These are phyloP conservation scores for Gymnoscopelus microlampas DNA, from an alignment of 2,797 vertebrate genomes.

Conservation along the genomic window DNA sequence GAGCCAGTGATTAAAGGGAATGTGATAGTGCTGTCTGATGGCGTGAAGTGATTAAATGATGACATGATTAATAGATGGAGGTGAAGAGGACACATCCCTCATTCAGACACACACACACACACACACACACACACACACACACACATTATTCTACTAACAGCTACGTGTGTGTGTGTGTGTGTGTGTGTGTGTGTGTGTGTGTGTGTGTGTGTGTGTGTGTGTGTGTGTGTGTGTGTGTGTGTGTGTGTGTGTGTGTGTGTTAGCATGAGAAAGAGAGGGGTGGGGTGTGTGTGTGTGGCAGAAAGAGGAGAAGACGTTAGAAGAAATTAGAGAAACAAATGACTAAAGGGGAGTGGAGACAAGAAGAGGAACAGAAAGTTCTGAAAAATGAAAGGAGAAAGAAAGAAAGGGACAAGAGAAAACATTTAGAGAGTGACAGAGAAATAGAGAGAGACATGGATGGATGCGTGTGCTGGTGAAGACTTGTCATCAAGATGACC, in stretches of 20 bases:
- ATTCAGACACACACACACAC: conserved; percentile 76
- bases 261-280: no score
- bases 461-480: conserved; percentile 40
- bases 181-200: not conserved
- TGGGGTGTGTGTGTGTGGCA: not conserved
- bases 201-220: no score
- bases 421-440: not conserved
- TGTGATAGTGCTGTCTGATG: conserved; percentile 55
- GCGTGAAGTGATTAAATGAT: conserved; percentile 72
- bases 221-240: conserved; percentile 50
- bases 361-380: not conserved
- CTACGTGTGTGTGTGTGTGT: conserved; percentile 51
- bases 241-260: not conserved
- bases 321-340: conserved; percentile 44
- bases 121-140: conserved; percentile 73
- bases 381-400: not conserved
- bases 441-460: conserved; percentile 50
- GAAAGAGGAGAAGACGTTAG: conserved; percentile 16
- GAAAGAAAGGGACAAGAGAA: not conserved
- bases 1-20: conserved; percentile 39
- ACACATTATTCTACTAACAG: conserved; percentile 83
- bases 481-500: conserved; percentile 78
- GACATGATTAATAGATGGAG: conserved; percentile 80
- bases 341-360: not conserved
- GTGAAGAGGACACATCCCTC: conserved; percentile 67